phyloP scores from a whole-genome alignment of 2,113 vertebrate species.

The Scolopax mira region DNA sequence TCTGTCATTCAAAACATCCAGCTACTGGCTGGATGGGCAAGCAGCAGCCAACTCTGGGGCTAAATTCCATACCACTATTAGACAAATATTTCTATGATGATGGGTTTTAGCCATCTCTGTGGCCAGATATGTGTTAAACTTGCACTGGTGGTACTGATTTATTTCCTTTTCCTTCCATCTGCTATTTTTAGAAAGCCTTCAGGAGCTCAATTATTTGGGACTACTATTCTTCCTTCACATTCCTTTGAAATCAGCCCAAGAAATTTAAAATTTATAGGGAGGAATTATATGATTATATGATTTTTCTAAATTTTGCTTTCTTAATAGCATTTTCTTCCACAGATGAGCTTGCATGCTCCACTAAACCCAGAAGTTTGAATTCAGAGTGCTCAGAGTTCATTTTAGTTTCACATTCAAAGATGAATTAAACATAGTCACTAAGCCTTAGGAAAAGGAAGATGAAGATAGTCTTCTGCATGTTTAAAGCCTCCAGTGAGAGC shows the following conservation, averaged over 20 bases:
- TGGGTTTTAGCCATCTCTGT: not conserved
- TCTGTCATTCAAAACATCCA: not conserved
- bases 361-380: not conserved
- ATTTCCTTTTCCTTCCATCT: not conserved
- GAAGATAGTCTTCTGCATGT: not conserved
- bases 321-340: not conserved
- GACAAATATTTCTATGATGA: not conserved
- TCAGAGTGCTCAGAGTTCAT: not conserved
- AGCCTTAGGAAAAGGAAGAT: not conserved
- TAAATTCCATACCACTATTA: not conserved
- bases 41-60: not conserved
- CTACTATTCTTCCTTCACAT: not conserved
- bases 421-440: conserved; percentile 31
- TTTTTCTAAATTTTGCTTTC: not conserved
- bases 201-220: not conserved
- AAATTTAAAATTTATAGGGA: not conserved
- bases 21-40: not conserved
- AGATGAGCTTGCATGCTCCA: not conserved
- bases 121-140: not conserved
- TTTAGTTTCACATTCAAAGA: conserved; percentile 12
- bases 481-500: conserved; percentile 9
- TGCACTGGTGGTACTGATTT: not conserved
- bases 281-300: not conserved
- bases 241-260: not conserved
- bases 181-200: not conserved